Base-by-base conservation (phyloP, 2,888 invertebrate species). In the Serripes groenlandicus region DNA sequence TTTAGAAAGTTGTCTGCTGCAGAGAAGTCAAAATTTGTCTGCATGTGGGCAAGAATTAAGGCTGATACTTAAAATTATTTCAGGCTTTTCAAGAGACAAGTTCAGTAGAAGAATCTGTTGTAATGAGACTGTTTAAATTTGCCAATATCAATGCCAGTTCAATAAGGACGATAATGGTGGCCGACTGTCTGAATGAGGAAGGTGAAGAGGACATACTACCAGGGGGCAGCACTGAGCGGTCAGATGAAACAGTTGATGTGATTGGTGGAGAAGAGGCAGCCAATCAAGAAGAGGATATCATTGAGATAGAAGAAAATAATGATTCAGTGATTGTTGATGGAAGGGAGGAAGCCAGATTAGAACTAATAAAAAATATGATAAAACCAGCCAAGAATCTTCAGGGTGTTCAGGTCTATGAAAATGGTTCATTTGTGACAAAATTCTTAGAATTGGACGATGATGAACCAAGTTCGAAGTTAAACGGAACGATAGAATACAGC, bases 81-180 rank as follows among this genome's bases (percentile, higher is more conserved):
- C 89, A 94, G 95, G 97, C 97, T 3, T 97, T 96, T 79, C 97
- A 97, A 93, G 97, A 97, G 94, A 96, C 96, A 2, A 96, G 96
- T 82, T 97, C 97, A 0, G 97, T 97, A 93, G 96, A 97, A 92
- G 96, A 97, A 56, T 97, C 97, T 0, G 97, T 97, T 64, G 92
- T 93, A 52, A 93, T 93, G 92, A 82, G 91, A 58, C 85, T 93
- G 28, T 94, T 92, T 81, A 92, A 92, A 52, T 97, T 98, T 94
- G 97, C 97, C 93, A 97, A 97, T 94, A 92, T 93, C 62, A 97
- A 97, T 94, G 97, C 97, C 3, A 97, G 97, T 90, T 97, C 97
- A 0, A 96, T 97, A 58, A 95, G 97, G 68, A 96, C 97, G 7
- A 96, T 97, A 52, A 96, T 97, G 96, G 96, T 97, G 64, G 97